phyloP scores from a whole-genome alignment of 1,140 invertebrate species.

The Sycophila sp. region DNA sequence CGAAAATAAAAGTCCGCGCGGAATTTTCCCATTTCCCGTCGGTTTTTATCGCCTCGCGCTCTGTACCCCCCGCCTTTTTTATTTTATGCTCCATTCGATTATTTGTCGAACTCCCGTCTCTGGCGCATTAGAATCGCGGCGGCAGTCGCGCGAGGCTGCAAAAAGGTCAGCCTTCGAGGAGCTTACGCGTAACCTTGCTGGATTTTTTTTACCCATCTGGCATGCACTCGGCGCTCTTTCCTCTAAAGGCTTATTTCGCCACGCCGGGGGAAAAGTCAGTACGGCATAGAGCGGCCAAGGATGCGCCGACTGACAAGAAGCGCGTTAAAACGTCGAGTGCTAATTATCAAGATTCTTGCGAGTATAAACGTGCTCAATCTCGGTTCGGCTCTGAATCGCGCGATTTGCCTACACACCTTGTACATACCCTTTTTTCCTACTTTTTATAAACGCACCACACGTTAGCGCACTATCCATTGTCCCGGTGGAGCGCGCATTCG shows the following conservation, averaged over 20 bases:
- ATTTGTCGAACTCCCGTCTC: no score
- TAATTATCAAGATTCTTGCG: neutral
- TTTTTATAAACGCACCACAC: no score
- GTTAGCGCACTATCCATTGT: slow-evolving; percentile 27
- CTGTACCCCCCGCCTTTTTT: no score
- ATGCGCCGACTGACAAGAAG: neutral
- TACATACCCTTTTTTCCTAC: no score
- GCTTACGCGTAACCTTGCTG: neutral
- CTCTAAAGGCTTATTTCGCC: neutral
- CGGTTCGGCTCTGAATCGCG: neutral
- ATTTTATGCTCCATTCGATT: no score
- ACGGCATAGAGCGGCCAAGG: neutral
- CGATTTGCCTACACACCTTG: no score
- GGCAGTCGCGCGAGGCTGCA: no score
- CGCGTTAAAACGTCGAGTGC: neutral
- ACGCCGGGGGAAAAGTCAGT: neutral
- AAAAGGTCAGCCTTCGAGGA: neutral
- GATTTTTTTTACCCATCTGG: neutral
- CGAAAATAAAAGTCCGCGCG: neutral
- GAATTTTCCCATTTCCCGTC: no score
- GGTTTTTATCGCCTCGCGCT: no score
- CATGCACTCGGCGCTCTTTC: neutral
- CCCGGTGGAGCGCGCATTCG: slow-evolving; percentile 34
- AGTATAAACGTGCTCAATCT: neutral
- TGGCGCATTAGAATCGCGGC: no score